Evolutionary conservation across 2,113 vertebrate species (phyloP).

Genomic region (Illadopsis cleaveri): DNA sequence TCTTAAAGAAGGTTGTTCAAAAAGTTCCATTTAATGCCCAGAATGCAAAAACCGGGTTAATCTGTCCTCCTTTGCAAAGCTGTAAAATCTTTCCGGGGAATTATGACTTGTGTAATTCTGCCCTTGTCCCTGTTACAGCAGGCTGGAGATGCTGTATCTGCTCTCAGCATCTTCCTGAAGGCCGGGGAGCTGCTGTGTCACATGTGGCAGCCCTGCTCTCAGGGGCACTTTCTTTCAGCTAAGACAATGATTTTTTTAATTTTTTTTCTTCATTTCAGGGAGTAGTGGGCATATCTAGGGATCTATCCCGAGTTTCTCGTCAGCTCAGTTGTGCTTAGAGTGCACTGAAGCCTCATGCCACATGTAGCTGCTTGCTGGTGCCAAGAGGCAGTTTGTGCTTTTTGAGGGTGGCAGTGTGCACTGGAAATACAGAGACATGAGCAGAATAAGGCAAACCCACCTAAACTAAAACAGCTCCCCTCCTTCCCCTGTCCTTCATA

Average conservation of each 20-base stretch:
- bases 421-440: not conserved
- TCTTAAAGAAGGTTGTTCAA: not conserved
- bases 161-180: not conserved
- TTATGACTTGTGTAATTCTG: conserved; percentile 49
- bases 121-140: conserved; percentile 9
- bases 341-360: not conserved
- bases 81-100: conserved; percentile 55
- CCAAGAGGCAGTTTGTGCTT: not conserved
- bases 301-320: not conserved
- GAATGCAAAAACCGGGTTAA: conserved; percentile 30
- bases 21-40: conserved; percentile 16
- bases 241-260: not conserved
- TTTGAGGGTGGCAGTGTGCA: not conserved
- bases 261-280: not conserved
- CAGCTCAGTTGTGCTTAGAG: not conserved
- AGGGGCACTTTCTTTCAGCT: not conserved
- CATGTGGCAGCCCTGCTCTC: not conserved
- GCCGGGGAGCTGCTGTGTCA: not conserved
- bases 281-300: not conserved
- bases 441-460: not conserved
- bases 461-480: not conserved
- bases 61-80: conserved; percentile 50
- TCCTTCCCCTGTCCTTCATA: not conserved
- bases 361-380: not conserved
- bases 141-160: not conserved